Conservation (phyloP, 1,140 invertebrate species). For the Cylas formicarius region DNA sequence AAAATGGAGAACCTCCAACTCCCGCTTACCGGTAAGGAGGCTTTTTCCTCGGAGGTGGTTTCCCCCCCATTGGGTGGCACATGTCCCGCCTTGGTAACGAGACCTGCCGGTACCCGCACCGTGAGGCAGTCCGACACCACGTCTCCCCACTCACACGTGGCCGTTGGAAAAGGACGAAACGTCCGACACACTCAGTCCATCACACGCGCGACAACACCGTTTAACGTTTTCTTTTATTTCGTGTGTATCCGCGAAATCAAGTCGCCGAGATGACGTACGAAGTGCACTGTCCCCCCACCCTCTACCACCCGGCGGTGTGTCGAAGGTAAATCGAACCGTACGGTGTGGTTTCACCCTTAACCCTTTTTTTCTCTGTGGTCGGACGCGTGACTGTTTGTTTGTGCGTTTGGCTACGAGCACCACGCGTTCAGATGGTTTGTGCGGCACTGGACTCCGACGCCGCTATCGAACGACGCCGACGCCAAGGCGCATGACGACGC, state of each 20-base stretch:
- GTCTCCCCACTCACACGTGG: constrained; percentile 37
- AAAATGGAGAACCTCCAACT: too few species aligned
- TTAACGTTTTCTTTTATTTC: too few species aligned
- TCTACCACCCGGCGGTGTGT: too few species aligned
- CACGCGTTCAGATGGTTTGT: constrained; percentile 40
- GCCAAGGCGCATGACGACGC: constrained; percentile 34
- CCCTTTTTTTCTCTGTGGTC: constrained; percentile 16
- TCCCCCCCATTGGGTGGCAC: constrained; percentile 41
- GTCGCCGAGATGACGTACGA: too few species aligned
- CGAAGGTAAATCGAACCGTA: too few species aligned
- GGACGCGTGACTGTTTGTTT: constrained; percentile 30
- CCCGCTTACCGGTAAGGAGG: constrained; percentile 40
- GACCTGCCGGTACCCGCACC: constrained; percentile 42
- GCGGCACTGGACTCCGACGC: constrained; percentile 39
- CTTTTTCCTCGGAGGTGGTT: constrained; percentile 43
- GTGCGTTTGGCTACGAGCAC: constrained; percentile 34
- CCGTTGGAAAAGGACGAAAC: constrained; percentile 27
- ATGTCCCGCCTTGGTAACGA: constrained; percentile 42
- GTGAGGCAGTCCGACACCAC: constrained; percentile 38
- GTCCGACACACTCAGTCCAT: constrained; percentile 24
- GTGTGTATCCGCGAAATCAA: too few species aligned
- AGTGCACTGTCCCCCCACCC: too few species aligned
- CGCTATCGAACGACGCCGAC: constrained; percentile 42
- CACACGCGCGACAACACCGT: constrained; percentile 17
- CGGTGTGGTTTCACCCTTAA: too few species aligned